Conservation (phyloP, 2,797 vertebrate species). For the Silurus lanzhouensis region DNA sequence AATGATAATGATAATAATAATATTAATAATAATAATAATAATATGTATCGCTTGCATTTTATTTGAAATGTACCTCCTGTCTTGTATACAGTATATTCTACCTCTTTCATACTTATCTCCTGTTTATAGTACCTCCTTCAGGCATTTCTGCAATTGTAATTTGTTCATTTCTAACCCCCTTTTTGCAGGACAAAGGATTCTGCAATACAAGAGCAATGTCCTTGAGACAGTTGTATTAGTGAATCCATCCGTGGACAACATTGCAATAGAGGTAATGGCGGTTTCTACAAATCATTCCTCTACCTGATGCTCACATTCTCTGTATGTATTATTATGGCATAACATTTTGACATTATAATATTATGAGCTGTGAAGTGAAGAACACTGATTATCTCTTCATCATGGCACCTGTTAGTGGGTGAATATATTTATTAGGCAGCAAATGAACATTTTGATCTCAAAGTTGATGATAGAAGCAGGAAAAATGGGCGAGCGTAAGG, state of each 20-base stretch:
- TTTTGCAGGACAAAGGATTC: constrained; percentile 85
- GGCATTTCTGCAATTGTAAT: background rate
- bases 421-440: too few species aligned
- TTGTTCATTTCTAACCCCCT: background rate
- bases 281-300: background rate
- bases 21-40: background rate
- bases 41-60: background rate
- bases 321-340: background rate
- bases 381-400: too few species aligned
- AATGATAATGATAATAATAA: background rate
- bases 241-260: constrained; percentile 84
- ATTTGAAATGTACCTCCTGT: background rate
- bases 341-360: too few species aligned
- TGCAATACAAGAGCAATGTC: constrained; percentile 86
- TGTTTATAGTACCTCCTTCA: background rate
- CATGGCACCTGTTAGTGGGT: too few species aligned
- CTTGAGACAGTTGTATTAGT: constrained; percentile 90
- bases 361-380: too few species aligned
- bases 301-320: background rate
- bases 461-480: too few species aligned
- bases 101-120: background rate
- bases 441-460: too few species aligned
- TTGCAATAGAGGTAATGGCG: constrained; percentile 81
- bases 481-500: too few species aligned
- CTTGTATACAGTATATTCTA: background rate